Conservation (phyloP, 2,113 vertebrate species). For the Crotalus horridus region DNA sequence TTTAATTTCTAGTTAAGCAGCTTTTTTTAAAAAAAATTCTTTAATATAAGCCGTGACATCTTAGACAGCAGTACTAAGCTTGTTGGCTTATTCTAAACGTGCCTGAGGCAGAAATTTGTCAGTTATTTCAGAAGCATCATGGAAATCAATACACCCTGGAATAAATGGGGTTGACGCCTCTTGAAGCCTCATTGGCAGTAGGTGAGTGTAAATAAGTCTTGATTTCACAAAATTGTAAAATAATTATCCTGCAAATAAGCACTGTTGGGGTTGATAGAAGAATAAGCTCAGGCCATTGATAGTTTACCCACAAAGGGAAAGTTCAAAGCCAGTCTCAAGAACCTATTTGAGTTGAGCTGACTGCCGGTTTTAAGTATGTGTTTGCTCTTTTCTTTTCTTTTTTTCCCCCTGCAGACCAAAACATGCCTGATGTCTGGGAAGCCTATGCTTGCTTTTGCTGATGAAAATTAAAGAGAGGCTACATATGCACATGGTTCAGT, state of each 20-base stretch:
- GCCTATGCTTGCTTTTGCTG: conserved; percentile 20
- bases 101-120: conserved; percentile 27
- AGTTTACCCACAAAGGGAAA: not conserved
- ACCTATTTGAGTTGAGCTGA: not conserved
- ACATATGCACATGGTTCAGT: not conserved
- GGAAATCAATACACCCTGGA: conserved; percentile 30
- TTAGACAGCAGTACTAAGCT: not conserved
- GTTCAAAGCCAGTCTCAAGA: conserved; percentile 12
- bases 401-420: conserved; percentile 26
- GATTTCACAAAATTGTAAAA: not conserved
- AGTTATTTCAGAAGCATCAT: not conserved
- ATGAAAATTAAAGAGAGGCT: conserved; percentile 35
- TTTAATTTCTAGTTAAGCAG: conserved; percentile 3
- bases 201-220: conserved; percentile 31
- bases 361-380: not conserved
- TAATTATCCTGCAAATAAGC: conserved; percentile 25
- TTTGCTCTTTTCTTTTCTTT: not conserved
- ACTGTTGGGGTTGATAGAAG: not conserved
- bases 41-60: conserved; percentile 25
- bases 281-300: not conserved
- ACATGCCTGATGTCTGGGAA: conserved; percentile 32
- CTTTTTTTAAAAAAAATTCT: not conserved
- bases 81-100: not conserved
- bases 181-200: not conserved
- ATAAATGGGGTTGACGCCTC: not conserved